These are phyloP conservation scores for Drosophila algonquin DNA, from an alignment of 2,888 invertebrate genomes.

Conservation along the genomic window DNA sequence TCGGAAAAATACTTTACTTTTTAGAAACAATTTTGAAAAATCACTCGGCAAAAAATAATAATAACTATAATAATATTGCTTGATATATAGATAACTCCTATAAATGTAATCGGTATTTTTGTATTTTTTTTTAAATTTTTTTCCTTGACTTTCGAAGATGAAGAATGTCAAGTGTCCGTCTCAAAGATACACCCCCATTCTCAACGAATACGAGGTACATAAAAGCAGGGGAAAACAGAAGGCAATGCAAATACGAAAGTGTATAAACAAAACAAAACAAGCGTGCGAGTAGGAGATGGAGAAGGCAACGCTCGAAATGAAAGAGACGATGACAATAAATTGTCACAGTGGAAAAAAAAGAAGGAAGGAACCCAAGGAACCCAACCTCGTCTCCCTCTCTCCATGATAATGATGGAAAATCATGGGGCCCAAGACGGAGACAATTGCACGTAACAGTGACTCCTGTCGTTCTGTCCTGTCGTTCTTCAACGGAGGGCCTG, in stretches of 20 bases:
- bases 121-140: too few relatives aligned
- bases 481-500: neutral
- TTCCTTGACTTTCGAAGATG: too few relatives aligned
- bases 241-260: conserved; percentile 71
- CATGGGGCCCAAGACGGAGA: conserved; percentile 60
- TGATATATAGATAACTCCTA: too few relatives aligned
- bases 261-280: conserved; percentile 59
- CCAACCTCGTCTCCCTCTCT: neutral
- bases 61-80: too few relatives aligned
- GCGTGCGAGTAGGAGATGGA: conserved; percentile 45
- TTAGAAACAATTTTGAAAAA: too few relatives aligned
- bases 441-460: conserved; percentile 71
- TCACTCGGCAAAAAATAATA: too few relatives aligned
- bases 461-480: conserved; percentile 13
- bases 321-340: conserved; percentile 74
- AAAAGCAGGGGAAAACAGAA: conserved; percentile 46
- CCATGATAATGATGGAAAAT: conserved; percentile 77
- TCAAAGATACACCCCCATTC: neutral
- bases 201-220: neutral
- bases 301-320: conserved; percentile 50
- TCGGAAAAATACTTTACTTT: too few relatives aligned
- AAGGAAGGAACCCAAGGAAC: conserved; percentile 8
- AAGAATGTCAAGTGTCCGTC: neutral
- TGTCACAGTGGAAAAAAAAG: conserved; percentile 58
- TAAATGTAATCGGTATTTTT: too few relatives aligned